A percentile compares a stretch with the other conserved stretches of the same genome.
These are phyloP conservation scores for Uloborus diversus DNA, from an alignment of 1,140 invertebrate species.

Conservation along the genomic window DNA sequence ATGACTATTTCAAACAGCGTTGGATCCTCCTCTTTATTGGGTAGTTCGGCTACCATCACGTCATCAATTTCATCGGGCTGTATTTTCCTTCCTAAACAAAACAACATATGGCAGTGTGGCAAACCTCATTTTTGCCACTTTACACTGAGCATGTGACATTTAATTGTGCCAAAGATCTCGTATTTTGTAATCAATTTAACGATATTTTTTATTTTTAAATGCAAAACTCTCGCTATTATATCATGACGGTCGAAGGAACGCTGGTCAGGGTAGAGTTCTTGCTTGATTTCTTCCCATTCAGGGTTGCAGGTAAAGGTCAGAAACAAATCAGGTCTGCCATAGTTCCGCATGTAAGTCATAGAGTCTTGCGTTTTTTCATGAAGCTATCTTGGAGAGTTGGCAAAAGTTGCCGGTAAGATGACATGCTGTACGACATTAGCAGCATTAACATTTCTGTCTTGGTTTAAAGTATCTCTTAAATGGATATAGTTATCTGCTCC, in stretches of 20 bases:
- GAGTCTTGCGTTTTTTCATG: background rate
- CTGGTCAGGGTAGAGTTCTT: background rate
- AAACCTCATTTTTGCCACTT: background rate
- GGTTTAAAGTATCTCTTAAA: too few species aligned
- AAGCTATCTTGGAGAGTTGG: background rate
- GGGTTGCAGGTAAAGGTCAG: too few species aligned
- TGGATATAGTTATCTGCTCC: too few species aligned
- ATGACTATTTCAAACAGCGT: constrained; percentile 3
- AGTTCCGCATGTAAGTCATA: background rate
- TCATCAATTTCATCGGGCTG: background rate
- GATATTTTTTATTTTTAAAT: background rate
- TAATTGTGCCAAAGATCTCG: background rate
- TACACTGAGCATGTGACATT: background rate
- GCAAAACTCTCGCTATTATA: background rate
- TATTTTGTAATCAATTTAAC: background rate
- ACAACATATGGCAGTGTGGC: background rate
- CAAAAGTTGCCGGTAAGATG: background rate
- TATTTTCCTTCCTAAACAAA: constrained; percentile 17
- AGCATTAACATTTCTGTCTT: too few species aligned
- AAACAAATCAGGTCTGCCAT: too few species aligned
- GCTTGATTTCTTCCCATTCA: background rate
- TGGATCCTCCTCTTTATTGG: constrained; percentile 3
- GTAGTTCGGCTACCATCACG: constrained; percentile 31
- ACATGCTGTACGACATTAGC: background rate
- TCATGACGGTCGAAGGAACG: background rate